A percentile compares a stretch with the other conserved stretches of the same genome.
Evolutionary conservation across 2,797 vertebrate species (phyloP).

Genomic region (Mycteria americana): DNA sequence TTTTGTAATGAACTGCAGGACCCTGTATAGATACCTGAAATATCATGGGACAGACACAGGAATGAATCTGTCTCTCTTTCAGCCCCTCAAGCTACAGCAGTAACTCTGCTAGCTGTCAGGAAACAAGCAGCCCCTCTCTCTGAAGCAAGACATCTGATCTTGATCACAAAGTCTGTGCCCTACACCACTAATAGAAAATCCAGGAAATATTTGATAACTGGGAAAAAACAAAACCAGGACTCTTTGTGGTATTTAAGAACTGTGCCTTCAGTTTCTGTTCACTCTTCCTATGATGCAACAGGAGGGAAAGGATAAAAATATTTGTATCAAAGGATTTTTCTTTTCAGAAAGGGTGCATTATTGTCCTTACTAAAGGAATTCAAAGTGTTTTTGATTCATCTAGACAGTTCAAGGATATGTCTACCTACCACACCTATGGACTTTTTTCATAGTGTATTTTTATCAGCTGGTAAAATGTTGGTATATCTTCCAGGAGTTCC

Average conservation of each 20-base stretch:
- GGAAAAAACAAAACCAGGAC: background rate
- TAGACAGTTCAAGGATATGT: background rate
- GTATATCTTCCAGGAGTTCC: background rate
- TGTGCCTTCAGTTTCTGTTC: background rate
- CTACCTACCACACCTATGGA: background rate
- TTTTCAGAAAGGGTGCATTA: background rate
- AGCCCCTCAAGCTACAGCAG: background rate
- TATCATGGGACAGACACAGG: background rate
- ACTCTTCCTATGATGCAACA: background rate
- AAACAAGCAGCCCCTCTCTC: background rate
- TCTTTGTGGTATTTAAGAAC: background rate
- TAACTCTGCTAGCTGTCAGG: background rate
- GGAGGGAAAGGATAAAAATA: background rate
- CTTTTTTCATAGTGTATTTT: background rate
- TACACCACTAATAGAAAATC: background rate
- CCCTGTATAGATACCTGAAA: background rate
- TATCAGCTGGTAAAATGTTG: background rate
- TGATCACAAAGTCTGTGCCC: background rate
- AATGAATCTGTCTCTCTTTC: background rate
- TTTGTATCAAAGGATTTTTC: background rate
- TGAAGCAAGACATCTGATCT: background rate
- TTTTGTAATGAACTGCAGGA: background rate
- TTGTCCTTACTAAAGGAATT: background rate
- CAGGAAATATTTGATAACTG: background rate
- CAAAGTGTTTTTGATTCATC: background rate